These are phyloP conservation scores for Clavelina lepadiformis DNA, from an alignment of 23 tunicate species.

Conservation along the genomic window DNA sequence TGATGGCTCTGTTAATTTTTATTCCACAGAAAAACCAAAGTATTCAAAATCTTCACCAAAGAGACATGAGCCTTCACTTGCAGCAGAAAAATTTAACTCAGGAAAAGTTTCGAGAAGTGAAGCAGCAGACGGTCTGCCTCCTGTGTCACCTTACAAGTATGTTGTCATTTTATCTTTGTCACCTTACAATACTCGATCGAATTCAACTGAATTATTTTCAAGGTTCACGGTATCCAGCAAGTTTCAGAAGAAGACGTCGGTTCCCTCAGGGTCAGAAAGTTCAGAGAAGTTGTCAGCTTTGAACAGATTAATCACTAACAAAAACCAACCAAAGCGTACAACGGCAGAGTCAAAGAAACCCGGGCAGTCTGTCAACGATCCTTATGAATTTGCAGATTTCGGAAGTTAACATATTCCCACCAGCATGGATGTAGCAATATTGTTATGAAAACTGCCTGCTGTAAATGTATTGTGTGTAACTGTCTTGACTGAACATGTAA, in stretches of 20 bases:
- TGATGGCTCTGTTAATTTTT: too few relatives aligned
- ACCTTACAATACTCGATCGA: neutral
- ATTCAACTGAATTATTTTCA: neutral
- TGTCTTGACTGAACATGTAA: too few relatives aligned
- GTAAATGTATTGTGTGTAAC: too few relatives aligned
- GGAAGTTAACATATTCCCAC: slow-evolving; percentile 6
- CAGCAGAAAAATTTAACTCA: slow-evolving; percentile 2
- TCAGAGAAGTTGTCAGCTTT: slow-evolving; percentile 2
- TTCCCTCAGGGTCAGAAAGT: neutral
- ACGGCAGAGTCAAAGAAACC: neutral
- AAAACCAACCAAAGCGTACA: neutral
- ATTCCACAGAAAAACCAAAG: too few relatives aligned
- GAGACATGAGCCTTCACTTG: neutral
- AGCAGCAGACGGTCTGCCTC: slow-evolving; percentile 3
- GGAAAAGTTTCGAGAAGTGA: neutral
- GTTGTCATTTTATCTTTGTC: neutral
- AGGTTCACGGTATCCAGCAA: slow-evolving; percentile 33
- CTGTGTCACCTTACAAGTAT: slow-evolving; percentile 34
- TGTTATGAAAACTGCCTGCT: too few relatives aligned
- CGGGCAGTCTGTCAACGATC: slow-evolving; percentile 11
- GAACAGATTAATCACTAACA: neutral
- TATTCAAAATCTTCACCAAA: too few relatives aligned
- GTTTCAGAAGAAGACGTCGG: slow-evolving; percentile 29
- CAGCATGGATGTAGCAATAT: too few relatives aligned
- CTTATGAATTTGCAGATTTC: slow-evolving; percentile 38